phyloP scores from a whole-genome alignment of 1,140 invertebrate species.

The Trichonephila clavata region DNA sequence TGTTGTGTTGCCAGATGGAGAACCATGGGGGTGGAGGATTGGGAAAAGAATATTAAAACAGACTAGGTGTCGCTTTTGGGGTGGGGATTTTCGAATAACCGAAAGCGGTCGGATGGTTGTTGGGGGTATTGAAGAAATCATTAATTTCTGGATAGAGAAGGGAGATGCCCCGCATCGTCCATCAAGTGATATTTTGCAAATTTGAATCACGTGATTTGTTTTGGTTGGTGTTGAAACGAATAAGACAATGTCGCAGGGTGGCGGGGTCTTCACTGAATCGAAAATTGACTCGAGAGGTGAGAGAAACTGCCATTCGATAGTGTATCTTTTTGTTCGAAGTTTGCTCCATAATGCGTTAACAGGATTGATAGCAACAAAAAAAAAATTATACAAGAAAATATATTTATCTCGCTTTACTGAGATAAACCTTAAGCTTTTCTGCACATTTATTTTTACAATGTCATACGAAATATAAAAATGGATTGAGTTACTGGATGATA shows the following conservation, averaged over 20 bases:
- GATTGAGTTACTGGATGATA: no score
- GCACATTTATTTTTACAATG: no score
- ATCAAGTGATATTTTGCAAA: not conserved
- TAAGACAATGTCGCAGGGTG: not conserved
- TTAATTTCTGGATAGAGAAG: not conserved
- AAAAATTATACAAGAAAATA: no score
- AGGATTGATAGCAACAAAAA: no score
- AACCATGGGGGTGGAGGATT: not conserved
- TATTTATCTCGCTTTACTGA: no score
- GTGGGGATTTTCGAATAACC: not conserved
- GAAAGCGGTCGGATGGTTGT: not conserved
- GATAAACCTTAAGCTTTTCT: no score
- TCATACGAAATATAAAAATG: no score
- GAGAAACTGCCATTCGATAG: not conserved
- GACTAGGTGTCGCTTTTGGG: not conserved
- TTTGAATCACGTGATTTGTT: not conserved
- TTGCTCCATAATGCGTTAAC: no score
- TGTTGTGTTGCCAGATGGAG: not conserved
- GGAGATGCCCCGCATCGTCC: not conserved
- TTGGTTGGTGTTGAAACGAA: not conserved
- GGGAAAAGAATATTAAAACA: constrained; percentile 2
- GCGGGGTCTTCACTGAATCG: not conserved
- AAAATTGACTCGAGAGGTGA: not conserved
- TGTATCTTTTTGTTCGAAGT: no score
- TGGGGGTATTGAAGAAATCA: not conserved